Evolutionary conservation across 2,797 vertebrate species (phyloP).

Genomic region (Rhynchonycteris naso): DNA sequence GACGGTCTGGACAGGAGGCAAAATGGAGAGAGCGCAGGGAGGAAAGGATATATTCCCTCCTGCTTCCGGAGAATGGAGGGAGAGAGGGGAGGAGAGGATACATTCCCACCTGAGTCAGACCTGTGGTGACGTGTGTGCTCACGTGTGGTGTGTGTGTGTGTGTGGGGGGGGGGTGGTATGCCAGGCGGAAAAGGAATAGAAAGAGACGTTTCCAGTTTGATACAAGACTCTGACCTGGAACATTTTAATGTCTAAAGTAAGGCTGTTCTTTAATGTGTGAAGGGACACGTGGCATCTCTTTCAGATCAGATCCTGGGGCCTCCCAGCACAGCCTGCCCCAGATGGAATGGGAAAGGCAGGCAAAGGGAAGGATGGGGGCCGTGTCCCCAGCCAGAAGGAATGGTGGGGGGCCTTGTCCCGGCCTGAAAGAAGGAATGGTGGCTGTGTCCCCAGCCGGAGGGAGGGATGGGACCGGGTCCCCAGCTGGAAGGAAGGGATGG

Average conservation of each 20-base stretch:
- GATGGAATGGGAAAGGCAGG: background rate
- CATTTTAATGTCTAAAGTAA: background rate
- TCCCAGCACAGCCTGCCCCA: background rate
- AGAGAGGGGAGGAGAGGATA: too few species aligned
- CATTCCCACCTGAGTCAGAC: background rate
- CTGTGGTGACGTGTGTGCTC: too few species aligned
- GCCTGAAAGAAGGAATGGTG: too few species aligned
- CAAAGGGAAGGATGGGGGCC: background rate
- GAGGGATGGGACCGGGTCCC: too few species aligned
- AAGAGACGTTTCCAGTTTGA: background rate
- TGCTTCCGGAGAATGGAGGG: too few species aligned
- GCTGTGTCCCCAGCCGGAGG: too few species aligned
- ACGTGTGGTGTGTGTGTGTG: background rate
- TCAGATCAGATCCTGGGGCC: background rate
- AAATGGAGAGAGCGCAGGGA: background rate
- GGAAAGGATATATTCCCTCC: background rate
- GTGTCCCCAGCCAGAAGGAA: background rate
- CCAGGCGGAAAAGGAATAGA: background rate
- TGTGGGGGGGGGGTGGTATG: accelerated
- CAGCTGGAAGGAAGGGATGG: too few species aligned
- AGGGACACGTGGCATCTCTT: background rate
- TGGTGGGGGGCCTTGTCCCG: background rate
- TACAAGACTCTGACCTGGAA: background rate
- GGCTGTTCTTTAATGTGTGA: background rate
- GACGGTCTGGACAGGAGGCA: background rate